These are phyloP conservation scores for Hippasteria phrygiana DNA, from an alignment of 53 echinoderm and acorn worm species.

Conservation along the genomic window DNA sequence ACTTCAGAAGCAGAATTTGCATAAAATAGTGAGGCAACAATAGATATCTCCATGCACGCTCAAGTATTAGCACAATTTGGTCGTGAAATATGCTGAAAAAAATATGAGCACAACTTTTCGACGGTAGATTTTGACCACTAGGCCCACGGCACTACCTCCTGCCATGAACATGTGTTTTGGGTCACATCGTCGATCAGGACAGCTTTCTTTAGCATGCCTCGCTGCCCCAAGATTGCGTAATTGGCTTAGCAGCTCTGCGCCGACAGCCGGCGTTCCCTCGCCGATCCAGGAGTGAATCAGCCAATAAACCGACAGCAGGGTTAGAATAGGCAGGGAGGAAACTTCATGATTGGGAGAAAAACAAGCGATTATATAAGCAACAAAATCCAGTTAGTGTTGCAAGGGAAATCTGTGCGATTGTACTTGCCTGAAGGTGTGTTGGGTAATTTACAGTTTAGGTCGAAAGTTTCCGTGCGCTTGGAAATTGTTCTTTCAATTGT, in stretches of 20 bases:
- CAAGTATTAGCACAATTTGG: too few species aligned
- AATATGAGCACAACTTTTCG: too few species aligned
- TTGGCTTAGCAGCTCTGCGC: slow-evolving; percentile 22
- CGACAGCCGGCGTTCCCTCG: slow-evolving; percentile 10
- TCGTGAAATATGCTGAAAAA: too few species aligned
- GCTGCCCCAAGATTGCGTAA: not conserved
- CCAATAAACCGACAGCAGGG: too few species aligned
- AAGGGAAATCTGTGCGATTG: not conserved
- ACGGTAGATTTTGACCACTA: too few species aligned
- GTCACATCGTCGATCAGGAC: not conserved
- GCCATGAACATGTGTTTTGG: slow-evolving; percentile 21
- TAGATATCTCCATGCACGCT: too few species aligned
- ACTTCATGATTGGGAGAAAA: not conserved
- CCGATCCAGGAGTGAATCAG: not conserved
- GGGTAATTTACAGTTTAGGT: too few species aligned
- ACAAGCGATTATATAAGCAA: not conserved
- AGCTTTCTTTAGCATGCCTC: slow-evolving; percentile 6
- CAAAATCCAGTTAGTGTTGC: not conserved
- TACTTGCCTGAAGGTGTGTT: not conserved
- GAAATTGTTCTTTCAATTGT: too few species aligned
- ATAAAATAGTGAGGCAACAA: too few species aligned
- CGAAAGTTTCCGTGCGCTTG: too few species aligned
- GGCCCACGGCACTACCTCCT: not conserved
- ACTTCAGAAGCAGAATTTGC: too few species aligned
- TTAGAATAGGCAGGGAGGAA: too few species aligned